These are phyloP conservation scores for Isichthys henryi DNA, from an alignment of 2,113 vertebrate species.

Conservation along the genomic window DNA sequence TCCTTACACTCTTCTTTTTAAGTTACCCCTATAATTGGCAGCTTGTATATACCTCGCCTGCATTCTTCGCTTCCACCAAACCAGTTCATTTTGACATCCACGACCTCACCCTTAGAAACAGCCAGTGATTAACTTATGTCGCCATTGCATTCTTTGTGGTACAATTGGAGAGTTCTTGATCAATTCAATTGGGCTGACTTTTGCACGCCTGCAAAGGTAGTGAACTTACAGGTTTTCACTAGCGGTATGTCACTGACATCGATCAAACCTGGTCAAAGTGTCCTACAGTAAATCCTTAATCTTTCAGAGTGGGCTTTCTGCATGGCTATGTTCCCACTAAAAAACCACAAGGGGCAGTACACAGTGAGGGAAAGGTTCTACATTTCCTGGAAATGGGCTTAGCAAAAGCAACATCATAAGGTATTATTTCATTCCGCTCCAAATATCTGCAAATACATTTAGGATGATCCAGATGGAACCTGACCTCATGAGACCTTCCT, in stretches of 20 bases:
- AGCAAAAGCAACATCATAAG: neutral
- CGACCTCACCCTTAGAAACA: neutral
- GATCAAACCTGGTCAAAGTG: neutral
- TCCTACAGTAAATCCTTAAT: neutral
- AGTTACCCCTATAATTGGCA: neutral
- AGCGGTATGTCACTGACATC: neutral
- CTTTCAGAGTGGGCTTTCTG: neutral
- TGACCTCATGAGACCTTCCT: neutral
- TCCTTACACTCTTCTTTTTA: neutral
- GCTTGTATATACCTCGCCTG: neutral
- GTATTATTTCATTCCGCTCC: neutral
- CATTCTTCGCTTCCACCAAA: neutral
- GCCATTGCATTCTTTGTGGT: neutral
- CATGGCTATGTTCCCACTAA: neutral
- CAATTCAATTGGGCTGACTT: neutral
- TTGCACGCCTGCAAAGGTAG: neutral
- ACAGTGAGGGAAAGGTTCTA: neutral
- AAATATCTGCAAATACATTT: neutral
- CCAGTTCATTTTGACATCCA: neutral
- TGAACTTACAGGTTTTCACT: conserved; percentile 1
- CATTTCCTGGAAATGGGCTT: neutral
- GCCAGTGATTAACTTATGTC: neutral
- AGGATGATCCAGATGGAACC: neutral
- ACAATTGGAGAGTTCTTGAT: neutral
- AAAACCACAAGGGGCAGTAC: neutral